Evolutionary conservation across 2,797 vertebrate genomes (phyloP).

Genomic region (Sebastes taczanowskii): DNA sequence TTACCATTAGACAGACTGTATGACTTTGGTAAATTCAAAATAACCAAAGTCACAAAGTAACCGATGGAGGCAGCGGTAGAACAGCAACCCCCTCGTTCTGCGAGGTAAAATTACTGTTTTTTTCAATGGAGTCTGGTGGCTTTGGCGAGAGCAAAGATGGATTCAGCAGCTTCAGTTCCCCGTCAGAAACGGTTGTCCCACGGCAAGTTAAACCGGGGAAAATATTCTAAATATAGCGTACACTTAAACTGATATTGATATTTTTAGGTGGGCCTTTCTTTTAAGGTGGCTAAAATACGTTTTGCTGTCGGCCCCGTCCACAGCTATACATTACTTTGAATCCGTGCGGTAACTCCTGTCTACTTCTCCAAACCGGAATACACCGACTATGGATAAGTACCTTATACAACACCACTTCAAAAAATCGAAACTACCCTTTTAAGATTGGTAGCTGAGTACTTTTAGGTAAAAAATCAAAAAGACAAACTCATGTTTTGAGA

Average conservation of each 20-base stretch:
- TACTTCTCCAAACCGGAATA: not conserved
- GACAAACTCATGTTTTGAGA: slow-evolving; percentile 2
- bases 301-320: not conserved
- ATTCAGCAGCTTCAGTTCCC: not conserved
- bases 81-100: not conserved
- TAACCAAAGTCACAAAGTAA: not conserved
- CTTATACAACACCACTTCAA: too few relatives aligned
- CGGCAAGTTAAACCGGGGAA: not conserved
- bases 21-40: too few relatives aligned
- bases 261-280: not conserved
- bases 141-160: not conserved
- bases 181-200: not conserved
- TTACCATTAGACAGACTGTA: too few relatives aligned
- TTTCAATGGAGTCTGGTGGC: not conserved
- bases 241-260: not conserved
- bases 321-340: rapidly evolving
- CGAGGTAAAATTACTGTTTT: not conserved
- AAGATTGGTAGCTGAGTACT: slow-evolving; percentile 23
- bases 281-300: not conserved
- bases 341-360: not conserved
- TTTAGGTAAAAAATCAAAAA: slow-evolving; percentile 23
- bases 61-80: not conserved
- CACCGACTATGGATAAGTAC: too few relatives aligned
- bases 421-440: not conserved
- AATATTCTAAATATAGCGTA: not conserved